Evolutionary conservation across 2,888 invertebrate species (phyloP).

Genomic region (Ischnus inquisitorius): DNA sequence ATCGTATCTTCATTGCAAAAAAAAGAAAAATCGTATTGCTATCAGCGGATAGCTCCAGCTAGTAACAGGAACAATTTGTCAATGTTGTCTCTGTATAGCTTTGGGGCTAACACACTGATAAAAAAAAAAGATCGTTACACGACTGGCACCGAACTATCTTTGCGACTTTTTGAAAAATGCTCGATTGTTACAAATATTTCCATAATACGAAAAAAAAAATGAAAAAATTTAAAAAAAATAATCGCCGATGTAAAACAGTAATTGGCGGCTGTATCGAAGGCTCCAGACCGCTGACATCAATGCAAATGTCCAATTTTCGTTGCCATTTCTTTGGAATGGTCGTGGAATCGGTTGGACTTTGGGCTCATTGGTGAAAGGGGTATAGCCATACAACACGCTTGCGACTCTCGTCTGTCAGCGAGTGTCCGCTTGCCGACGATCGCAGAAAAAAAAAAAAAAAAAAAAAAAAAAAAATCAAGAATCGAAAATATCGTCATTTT

Average conservation of each 20-base stretch:
- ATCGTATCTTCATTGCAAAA: too few relatives aligned
- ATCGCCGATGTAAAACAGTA: conserved; percentile 24
- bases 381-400: conserved; percentile 82
- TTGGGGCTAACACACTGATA: conserved; percentile 73
- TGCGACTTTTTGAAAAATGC: not conserved
- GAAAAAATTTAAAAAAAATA: not conserved
- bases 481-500: not conserved
- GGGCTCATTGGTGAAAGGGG: conserved; percentile 84
- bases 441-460: not conserved
- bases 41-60: conserved; percentile 73
- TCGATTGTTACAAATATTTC: too few relatives aligned
- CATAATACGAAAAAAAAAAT: not conserved
- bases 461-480: not conserved
- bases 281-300: conserved; percentile 84
- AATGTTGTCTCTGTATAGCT: conserved; percentile 82
- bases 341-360: conserved; percentile 83
- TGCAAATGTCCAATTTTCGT: conserved; percentile 85
- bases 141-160: conserved; percentile 12
- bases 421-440: conserved; percentile 35
- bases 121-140: conserved; percentile 7
- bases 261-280: conserved; percentile 67
- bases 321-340: conserved; percentile 78
- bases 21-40: not conserved
- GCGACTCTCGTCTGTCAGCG: conserved; percentile 54
- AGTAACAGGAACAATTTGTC: conserved; percentile 81